These are phyloP conservation scores for Morinoia aosen DNA, from an alignment of 2,888 invertebrate genomes.

Conservation along the genomic window DNA sequence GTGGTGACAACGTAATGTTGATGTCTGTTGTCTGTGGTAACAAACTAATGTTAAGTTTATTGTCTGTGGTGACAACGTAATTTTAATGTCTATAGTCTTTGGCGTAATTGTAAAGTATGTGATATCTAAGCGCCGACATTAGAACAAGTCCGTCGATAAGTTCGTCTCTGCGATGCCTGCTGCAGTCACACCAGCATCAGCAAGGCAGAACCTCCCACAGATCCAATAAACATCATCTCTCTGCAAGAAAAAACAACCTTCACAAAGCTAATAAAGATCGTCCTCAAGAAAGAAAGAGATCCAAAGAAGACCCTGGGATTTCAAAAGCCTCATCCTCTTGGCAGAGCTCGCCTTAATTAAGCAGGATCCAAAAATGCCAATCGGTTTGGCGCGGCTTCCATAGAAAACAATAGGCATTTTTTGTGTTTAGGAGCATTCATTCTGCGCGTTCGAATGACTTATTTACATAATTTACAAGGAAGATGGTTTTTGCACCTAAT, in stretches of 20 bases:
- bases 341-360: neutral
- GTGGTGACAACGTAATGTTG: no score
- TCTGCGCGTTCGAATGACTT: neutral
- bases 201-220: neutral
- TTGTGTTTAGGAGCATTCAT: neutral
- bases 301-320: neutral
- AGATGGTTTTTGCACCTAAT: neutral
- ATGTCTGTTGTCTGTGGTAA: no score
- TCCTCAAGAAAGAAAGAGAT: neutral
- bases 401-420: neutral
- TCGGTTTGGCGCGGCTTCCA: neutral
- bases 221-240: neutral
- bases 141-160: no score
- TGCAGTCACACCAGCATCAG: neutral
- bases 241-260: neutral
- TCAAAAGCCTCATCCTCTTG: neutral
- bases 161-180: no score
- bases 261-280: neutral
- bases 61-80: no score
- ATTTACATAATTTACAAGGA: neutral
- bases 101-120: no score
- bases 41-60: no score
- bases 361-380: neutral
- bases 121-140: no score
- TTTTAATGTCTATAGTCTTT: no score